Conservation (phyloP, 92 coral and sea anemone genomes). For the Plumapathes pennacea region DNA sequence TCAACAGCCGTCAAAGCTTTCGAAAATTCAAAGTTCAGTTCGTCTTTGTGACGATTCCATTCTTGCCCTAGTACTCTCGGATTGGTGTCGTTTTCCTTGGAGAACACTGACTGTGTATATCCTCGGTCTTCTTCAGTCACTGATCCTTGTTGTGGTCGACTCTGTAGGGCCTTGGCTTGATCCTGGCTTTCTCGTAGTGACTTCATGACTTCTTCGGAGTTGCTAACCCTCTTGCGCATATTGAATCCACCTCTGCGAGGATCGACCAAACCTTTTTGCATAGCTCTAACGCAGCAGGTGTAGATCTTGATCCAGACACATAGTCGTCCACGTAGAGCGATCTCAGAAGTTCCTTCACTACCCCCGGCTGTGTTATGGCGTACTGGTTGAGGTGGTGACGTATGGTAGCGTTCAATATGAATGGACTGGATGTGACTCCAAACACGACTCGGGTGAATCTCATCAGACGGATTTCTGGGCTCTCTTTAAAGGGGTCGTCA, state of each 20-base stretch:
- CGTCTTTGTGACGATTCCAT: conserved; percentile 45
- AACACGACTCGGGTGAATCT: conserved; percentile 54
- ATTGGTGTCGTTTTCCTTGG: conserved; percentile 24
- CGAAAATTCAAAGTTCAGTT: conserved; percentile 14
- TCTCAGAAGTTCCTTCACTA: conserved; percentile 19
- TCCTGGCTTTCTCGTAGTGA: conserved; percentile 16
- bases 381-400: conserved; percentile 42
- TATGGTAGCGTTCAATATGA: conserved; percentile 50
- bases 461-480: conserved; percentile 21
- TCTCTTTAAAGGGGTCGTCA: conserved; percentile 28
- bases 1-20: conserved; percentile 17
- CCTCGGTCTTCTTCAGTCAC: conserved; percentile 25
- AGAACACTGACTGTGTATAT: conserved; percentile 50
- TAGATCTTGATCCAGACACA: too few species aligned
- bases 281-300: conserved; percentile 16
- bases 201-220: conserved; percentile 22
- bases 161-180: neutral
- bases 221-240: conserved; percentile 57
- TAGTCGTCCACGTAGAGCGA: conserved; percentile 59
- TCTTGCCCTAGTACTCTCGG: conserved; percentile 37
- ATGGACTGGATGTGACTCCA: conserved; percentile 65
- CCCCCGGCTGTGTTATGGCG: conserved; percentile 5
- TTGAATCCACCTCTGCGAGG: conserved; percentile 59
- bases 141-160: conserved; percentile 6
- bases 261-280: conserved; percentile 16